Percentiles rank a stretch among this genome's conserved stretches.
phyloP scores from a whole-genome alignment of 2,888 invertebrate genomes.

The Bugulina stolonifera region DNA sequence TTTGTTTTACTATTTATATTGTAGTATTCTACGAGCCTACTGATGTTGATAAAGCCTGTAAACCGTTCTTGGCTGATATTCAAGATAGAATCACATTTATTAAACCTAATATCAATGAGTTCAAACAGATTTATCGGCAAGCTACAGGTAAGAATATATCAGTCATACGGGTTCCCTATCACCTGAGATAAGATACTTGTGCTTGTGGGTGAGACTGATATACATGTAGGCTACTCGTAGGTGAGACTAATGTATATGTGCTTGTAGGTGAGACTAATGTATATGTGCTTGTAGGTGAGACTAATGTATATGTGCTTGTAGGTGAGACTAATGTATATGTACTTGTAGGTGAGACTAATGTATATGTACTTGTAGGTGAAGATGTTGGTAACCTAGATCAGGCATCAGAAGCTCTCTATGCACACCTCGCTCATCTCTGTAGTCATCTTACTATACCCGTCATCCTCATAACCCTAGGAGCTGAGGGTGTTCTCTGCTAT shows the following conservation, averaged over 20 bases:
- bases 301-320: no score
- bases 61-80: conserved; percentile 60
- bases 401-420: neutral
- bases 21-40: conserved; percentile 86
- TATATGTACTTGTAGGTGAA: neutral
- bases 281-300: no score
- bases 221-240: no score
- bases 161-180: no score
- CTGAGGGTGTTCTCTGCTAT: neutral
- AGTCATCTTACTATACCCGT: neutral
- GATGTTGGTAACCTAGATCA: neutral
- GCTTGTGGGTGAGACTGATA: no score
- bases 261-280: no score
- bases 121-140: conserved; percentile 61
- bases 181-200: no score
- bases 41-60: conserved; percentile 69
- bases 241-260: no score
- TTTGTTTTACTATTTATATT: conserved; percentile 56
- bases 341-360: no score
- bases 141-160: neutral
- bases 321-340: no score
- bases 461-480: conserved; percentile 10
- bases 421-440: neutral
- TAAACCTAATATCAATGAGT: conserved; percentile 75
- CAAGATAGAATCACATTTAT: conserved; percentile 58